phyloP scores from a whole-genome alignment of 2,113 vertebrate genomes.

The Myotis yumanensis region DNA sequence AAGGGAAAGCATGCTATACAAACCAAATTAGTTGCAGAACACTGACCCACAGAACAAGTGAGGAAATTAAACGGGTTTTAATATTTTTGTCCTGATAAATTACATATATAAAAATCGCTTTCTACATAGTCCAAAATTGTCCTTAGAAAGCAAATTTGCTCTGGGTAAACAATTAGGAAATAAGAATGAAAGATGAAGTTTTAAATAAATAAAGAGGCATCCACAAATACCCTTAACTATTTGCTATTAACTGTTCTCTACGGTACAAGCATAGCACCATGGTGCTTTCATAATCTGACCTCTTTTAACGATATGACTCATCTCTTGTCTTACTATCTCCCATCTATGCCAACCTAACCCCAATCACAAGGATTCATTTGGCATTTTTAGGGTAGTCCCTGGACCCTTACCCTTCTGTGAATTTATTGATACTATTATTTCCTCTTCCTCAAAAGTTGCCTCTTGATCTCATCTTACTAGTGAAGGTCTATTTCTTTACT shows the following conservation, averaged over 20 bases:
- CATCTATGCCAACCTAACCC: not conserved
- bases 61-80: not conserved
- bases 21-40: not conserved
- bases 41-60: not conserved
- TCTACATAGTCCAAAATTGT: not conserved
- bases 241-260: not conserved
- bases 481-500: not conserved
- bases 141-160: not conserved
- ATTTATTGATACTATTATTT: not conserved
- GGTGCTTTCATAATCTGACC: not conserved
- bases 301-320: not conserved
- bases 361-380: not conserved
- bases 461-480: not conserved
- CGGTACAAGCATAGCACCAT: not conserved
- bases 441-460: not conserved
- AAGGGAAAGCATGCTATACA: not conserved
- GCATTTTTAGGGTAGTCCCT: not conserved
- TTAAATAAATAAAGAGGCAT: not conserved
- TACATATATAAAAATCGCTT: not conserved
- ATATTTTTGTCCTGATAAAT: constrained; percentile 37
- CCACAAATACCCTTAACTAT: not conserved
- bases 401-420: not conserved
- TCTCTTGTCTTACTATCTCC: not conserved
- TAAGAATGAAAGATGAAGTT: not conserved
- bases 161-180: not conserved